Percentiles rank a stretch among this genome's conserved stretches.
Conservation (phyloP, 2,888 invertebrate species). For the Pristionchus fissidentatus region DNA sequence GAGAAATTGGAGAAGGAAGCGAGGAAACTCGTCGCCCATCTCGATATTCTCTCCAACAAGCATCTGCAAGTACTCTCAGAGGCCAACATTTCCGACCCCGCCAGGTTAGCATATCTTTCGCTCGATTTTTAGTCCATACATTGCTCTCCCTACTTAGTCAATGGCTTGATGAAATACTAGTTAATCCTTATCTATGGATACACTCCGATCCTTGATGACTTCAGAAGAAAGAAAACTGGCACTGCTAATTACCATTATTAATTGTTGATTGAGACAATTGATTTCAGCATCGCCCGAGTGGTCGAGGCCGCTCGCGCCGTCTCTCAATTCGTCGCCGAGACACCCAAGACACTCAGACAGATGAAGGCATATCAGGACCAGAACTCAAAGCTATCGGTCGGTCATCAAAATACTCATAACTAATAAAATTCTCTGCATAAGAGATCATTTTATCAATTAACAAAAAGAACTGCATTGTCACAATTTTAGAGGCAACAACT, state of each 20-base stretch:
- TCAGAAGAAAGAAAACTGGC: too few relatives aligned
- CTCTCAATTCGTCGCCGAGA: constrained; percentile 58
- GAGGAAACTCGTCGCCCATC: constrained; percentile 60
- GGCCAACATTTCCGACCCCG: constrained; percentile 71
- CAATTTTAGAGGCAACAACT: too few relatives aligned
- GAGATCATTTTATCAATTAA: neutral
- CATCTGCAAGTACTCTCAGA: constrained; percentile 67
- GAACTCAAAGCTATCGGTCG: constrained; percentile 43
- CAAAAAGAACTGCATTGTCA: neutral
- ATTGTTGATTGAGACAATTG: too few relatives aligned
- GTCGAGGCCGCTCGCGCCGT: constrained; percentile 71
- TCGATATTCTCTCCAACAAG: constrained; percentile 66
- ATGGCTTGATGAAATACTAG: neutral
- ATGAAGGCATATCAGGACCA: constrained; percentile 62
- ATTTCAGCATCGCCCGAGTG: constrained; percentile 70
- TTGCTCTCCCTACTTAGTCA: neutral
- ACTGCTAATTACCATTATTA: too few relatives aligned
- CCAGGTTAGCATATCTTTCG: constrained; percentile 54
- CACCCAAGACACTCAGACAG: constrained; percentile 59
- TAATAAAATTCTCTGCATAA: neutral
- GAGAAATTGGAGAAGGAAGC: constrained; percentile 85
- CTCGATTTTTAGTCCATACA: neutral
- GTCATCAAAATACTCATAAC: too few relatives aligned
- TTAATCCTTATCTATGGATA: too few relatives aligned
- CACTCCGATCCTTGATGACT: too few relatives aligned